Percentiles rank a stretch among this genome's conserved stretches.
Evolutionary conservation across 1,140 invertebrate genomes (phyloP).

Genomic region (Brachionus rubens): DNA sequence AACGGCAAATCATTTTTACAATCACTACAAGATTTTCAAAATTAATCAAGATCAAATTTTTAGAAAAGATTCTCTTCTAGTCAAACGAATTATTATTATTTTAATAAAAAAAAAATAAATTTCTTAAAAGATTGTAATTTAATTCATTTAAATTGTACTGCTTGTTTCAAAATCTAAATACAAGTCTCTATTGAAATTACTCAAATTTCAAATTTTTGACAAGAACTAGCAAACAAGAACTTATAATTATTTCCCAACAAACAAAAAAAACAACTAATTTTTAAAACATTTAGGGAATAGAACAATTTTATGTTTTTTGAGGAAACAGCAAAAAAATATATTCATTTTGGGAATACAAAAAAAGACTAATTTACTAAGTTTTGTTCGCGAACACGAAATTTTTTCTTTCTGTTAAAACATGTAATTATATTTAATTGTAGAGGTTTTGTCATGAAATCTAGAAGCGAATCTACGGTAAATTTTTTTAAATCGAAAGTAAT

Average conservation of each 20-base stretch:
- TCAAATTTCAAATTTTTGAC: constrained; percentile 25
- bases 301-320: neutral
- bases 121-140: constrained; percentile 4
- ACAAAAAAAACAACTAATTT: constrained; percentile 18
- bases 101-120: neutral
- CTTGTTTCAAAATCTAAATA: neutral
- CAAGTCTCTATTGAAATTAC: neutral
- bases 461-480: constrained; percentile 3
- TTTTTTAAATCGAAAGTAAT: constrained; percentile 18
- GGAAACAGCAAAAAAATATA: neutral
- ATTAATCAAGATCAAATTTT: too few species aligned
- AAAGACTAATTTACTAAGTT: neutral
- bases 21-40: neutral
- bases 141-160: too few species aligned
- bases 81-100: neutral
- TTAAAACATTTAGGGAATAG: neutral
- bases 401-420: neutral
- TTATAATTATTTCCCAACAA: neutral
- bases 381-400: neutral
- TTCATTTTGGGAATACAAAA: neutral
- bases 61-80: constrained; percentile 20
- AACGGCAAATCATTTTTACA: constrained; percentile 30
- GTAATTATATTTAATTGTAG: constrained; percentile 40
- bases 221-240: constrained; percentile 29
- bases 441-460: constrained; percentile 19